Evolutionary conservation across 2,797 vertebrate genomes (phyloP).

Genomic region (Karalla daura): DNA sequence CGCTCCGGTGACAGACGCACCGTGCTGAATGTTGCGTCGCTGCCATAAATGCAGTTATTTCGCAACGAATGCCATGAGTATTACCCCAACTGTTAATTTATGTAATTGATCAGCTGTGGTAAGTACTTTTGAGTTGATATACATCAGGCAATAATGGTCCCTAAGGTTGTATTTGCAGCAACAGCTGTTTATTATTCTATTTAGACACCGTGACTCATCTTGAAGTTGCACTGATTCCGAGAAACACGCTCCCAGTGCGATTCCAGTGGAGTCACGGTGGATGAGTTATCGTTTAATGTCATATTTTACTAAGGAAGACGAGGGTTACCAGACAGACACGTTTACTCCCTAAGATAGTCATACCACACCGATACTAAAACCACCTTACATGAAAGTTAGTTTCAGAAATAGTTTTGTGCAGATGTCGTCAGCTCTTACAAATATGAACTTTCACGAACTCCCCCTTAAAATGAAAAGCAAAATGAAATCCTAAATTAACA

Average conservation of each 20-base stretch:
- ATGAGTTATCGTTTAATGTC: not conserved
- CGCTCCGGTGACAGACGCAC: slow-evolving; percentile 35
- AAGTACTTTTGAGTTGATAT: not conserved
- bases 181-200: slow-evolving; percentile 22
- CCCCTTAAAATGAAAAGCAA: no score
- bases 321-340: not conserved
- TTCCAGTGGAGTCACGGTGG: not conserved
- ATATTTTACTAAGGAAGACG: not conserved
- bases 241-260: not conserved
- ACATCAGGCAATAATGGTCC: not conserved
- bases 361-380: not conserved
- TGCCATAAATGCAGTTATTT: not conserved
- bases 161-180: not conserved
- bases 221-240: slow-evolving; percentile 26
- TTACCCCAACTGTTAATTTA: not conserved
- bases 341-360: not conserved
- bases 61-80: not conserved
- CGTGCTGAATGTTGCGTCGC: slow-evolving; percentile 24
- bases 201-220: slow-evolving; percentile 38
- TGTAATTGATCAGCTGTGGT: not conserved
- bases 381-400: no score
- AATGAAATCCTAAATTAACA: no score
- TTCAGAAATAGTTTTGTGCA: no score
- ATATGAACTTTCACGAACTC: no score
- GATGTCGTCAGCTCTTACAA: not conserved